These are phyloP conservation scores for Chrosomus eos DNA, from an alignment of 2,797 vertebrate genomes.

Conservation along the genomic window DNA sequence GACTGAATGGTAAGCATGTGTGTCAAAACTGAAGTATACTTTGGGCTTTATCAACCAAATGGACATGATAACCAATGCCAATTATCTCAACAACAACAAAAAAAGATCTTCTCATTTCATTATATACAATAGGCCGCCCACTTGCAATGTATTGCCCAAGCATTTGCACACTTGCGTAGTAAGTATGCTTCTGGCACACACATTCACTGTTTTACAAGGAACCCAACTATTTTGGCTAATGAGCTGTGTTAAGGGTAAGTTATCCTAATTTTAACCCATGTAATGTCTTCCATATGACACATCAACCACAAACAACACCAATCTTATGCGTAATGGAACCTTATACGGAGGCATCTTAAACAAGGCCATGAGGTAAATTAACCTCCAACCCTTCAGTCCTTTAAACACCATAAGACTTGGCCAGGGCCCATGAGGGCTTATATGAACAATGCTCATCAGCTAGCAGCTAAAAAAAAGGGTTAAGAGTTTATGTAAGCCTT, in stretches of 20 bases:
- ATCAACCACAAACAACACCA: slow-evolving; percentile 37
- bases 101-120: background rate
- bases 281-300: slow-evolving; percentile 57
- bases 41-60: background rate
- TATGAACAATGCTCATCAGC: slow-evolving; percentile 43
- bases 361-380: slow-evolving; percentile 41
- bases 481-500: slow-evolving; percentile 50
- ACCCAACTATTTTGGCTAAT: slow-evolving; percentile 56
- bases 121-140: background rate
- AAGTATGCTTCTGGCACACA: slow-evolving; percentile 18
- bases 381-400: slow-evolving; percentile 24
- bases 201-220: slow-evolving; percentile 33
- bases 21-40: background rate
- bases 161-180: slow-evolving; percentile 2
- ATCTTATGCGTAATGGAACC: slow-evolving; percentile 33
- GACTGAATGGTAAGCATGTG: background rate
- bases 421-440: slow-evolving; percentile 15
- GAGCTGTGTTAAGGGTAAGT: slow-evolving; percentile 51
- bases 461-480: slow-evolving; percentile 21
- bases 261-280: slow-evolving; percentile 40
- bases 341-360: slow-evolving; percentile 32
- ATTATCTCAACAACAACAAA: background rate
- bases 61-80: background rate
- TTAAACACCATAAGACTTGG: slow-evolving; percentile 35
- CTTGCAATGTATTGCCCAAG: background rate